Evolutionary conservation across 1,140 invertebrate genomes (phyloP), one percentile per base, ranked within the genome.

Genomic region (Macrobrachium rosenbergii): DNA sequence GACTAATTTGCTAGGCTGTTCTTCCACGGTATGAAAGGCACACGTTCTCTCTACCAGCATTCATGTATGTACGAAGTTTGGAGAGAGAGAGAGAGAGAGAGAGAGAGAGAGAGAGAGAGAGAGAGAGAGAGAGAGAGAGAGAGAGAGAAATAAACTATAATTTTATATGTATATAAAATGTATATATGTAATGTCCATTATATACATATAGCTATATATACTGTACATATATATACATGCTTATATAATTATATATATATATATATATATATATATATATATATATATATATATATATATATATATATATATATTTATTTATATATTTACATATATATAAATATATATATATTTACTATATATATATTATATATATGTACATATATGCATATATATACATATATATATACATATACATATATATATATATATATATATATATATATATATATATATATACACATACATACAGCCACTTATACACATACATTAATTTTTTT

Each of bases 371-470:
- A 59, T 78, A 78, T 21, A 78, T 60, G 58, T 59, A 21, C 23
- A 78, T 59, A 77, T 58, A 77, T n/a, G 58, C 23, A 78, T 59
- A 78, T 21, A 78, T 59, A 78, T 59, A 78, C 7, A 78, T 59
- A 78, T 59, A 78, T 78, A 78, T 60, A 78, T 78, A 78, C 21
- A 78, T 78, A 78, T 78, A 78, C 21, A 78, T 78, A 78, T 78
- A 78, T 78, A 78, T 78, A 78, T 59, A 78, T 78, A 78, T 78
- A 78, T 59, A 78, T 78, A 78, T 78, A 78, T 59, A 78, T 78
- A 78, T 78, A 78, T 78, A 78, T 78, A 59, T 78, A 78, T 78
- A 78, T 78, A 78, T 78, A 59, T 59, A 78, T 60, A 78, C 58
- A 78, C 58, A 60, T 78, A 78, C 58, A 59, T 78, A 78, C 14